Conservation (phyloP, 2,888 invertebrate species). For the Euzophera pinguis region DNA sequence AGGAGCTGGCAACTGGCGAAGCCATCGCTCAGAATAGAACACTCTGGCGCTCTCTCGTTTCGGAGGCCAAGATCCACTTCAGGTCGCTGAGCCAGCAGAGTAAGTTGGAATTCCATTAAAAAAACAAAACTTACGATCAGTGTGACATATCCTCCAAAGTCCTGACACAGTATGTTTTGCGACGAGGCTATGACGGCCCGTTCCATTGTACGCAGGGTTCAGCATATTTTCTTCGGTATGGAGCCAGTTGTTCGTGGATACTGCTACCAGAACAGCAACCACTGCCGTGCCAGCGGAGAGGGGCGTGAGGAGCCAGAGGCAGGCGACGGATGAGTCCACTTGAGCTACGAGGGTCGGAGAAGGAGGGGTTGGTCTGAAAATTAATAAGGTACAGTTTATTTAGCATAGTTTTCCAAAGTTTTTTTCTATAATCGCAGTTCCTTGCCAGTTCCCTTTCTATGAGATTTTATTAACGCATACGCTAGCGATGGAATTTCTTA, state of each 20-base stretch:
- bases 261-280: constrained; percentile 85
- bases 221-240: constrained; percentile 92
- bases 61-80: too few species aligned
- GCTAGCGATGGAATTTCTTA: too few species aligned
- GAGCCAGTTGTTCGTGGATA: constrained; percentile 91
- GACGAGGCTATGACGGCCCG: constrained; percentile 84
- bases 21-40: too few species aligned
- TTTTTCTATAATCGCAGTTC: too few species aligned
- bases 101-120: too few species aligned
- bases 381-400: not conserved
- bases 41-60: too few species aligned
- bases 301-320: constrained; percentile 82
- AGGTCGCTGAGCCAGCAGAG: too few species aligned
- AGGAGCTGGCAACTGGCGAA: too few species aligned
- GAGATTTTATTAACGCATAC: too few species aligned
- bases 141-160: constrained; percentile 88
- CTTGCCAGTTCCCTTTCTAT: too few species aligned
- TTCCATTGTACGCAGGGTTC: constrained; percentile 87
- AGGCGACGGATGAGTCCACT: constrained; percentile 81
- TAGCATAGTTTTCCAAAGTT: too few species aligned
- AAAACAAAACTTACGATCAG: constrained; percentile 83
- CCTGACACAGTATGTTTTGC: constrained; percentile 90
- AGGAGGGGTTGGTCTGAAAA: constrained; percentile 68
- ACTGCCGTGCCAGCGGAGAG: constrained; percentile 86
- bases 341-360: constrained; percentile 69